These are phyloP conservation scores for Pseudachorutes palmiensis DNA, from an alignment of 1,140 invertebrate species.

Conservation along the genomic window DNA sequence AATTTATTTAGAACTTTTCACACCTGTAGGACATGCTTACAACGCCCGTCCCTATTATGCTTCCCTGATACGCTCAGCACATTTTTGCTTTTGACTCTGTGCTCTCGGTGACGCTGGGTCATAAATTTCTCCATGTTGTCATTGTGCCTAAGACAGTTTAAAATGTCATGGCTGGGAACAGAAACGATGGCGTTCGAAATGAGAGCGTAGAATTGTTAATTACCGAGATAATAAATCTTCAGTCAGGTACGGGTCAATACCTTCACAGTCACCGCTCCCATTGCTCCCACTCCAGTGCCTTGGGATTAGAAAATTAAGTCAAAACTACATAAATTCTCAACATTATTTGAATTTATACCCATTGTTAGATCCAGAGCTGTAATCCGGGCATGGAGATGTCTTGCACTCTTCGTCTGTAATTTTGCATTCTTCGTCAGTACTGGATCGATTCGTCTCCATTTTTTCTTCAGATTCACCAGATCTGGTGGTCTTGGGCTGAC, in stretches of 20 bases:
- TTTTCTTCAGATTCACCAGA: slow-evolving; percentile 42
- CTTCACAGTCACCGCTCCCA: slow-evolving; percentile 17
- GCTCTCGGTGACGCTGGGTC: slow-evolving; percentile 58
- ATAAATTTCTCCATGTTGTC: slow-evolving; percentile 69
- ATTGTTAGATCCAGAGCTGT: slow-evolving; percentile 35
- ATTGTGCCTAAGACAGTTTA: slow-evolving; percentile 51
- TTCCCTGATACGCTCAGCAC: too few relatives aligned
- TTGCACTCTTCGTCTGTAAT: slow-evolving; percentile 39
- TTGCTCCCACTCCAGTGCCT: slow-evolving; percentile 20
- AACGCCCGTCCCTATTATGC: slow-evolving; percentile 43
- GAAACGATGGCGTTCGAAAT: background rate
- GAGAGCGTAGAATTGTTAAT: background rate
- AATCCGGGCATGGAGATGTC: slow-evolving; percentile 36
- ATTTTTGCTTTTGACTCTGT: slow-evolving; percentile 47
- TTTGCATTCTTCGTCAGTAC: slow-evolving; percentile 39
- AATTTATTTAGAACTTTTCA: background rate
- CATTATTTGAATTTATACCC: slow-evolving; percentile 12
- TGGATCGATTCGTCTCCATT: slow-evolving; percentile 25
- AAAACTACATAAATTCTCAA: background rate
- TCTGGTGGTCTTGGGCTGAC: slow-evolving; percentile 58
- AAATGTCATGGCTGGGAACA: background rate
- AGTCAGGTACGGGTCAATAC: background rate
- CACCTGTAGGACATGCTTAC: slow-evolving; percentile 40
- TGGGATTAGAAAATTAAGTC: background rate
- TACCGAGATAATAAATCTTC: slow-evolving; percentile 5